A percentile compares a stretch with the other conserved stretches of the same genome.
Evolutionary conservation across 1,140 invertebrate species (phyloP).

Genomic region (Chelonus insularis): DNA sequence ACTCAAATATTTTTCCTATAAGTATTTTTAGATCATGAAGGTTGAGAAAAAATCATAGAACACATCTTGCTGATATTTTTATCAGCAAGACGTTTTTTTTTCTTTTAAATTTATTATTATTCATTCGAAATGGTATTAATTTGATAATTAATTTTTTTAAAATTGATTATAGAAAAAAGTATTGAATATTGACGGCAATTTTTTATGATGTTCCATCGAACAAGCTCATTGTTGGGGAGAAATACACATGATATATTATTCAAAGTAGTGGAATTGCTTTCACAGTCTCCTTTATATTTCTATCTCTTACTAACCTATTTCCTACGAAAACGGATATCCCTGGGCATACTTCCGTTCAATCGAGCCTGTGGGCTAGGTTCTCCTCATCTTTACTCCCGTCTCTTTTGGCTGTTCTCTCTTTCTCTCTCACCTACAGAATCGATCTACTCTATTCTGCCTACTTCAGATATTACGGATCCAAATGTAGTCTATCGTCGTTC

Average conservation of each 20-base stretch:
- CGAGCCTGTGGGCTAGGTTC: neutral
- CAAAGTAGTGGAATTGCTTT: slow-evolving; percentile 1
- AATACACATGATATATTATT: neutral
- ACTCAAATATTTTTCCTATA: too few species aligned
- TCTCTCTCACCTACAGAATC: slow-evolving; percentile 2
- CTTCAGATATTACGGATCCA: slow-evolving; percentile 11
- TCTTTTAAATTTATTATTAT: too few species aligned
- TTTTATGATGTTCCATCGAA: too few species aligned
- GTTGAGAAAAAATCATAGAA: too few species aligned
- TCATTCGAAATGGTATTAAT: too few species aligned
- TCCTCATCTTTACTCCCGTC: slow-evolving; percentile 1
- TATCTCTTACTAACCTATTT: slow-evolving; percentile 1
- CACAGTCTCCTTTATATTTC: neutral
- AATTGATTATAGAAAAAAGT: too few species aligned
- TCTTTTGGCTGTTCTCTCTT: neutral
- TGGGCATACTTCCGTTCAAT: slow-evolving; percentile 1
- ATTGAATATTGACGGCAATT: too few species aligned
- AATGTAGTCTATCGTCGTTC: slow-evolving; percentile 20
- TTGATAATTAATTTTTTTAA: too few species aligned
- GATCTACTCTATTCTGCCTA: slow-evolving; percentile 18
- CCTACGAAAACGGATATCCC: slow-evolving; percentile 16
- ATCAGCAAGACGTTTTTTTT: too few species aligned
- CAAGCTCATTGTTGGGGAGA: too few species aligned
- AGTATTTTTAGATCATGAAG: too few species aligned
- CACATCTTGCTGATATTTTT: too few species aligned